A percentile compares a stretch with the other conserved stretches of the same genome.
Evolutionary conservation across 2,888 invertebrate genomes (phyloP).

Genomic region (Andrena minutula): DNA sequence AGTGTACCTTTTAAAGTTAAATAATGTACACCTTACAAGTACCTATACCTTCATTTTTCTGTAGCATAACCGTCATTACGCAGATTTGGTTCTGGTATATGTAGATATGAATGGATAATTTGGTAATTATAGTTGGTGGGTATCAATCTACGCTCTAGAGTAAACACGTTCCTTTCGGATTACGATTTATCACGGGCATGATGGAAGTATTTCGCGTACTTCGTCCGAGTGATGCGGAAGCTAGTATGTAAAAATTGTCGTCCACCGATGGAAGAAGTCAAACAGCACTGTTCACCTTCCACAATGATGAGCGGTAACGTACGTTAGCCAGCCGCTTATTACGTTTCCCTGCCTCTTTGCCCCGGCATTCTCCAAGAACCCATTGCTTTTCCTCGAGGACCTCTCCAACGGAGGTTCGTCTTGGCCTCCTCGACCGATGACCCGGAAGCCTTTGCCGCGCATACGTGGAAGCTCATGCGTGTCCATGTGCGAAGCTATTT

Average conservation of each 20-base stretch:
- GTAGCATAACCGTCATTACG: too few relatives aligned
- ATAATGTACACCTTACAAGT: too few relatives aligned
- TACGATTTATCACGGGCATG: neutral
- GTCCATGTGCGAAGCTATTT: conserved; percentile 59
- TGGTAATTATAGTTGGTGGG: neutral
- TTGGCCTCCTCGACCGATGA: conserved; percentile 64
- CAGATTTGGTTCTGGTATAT: too few relatives aligned
- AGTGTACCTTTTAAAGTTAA: too few relatives aligned
- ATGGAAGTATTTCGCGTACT: neutral
- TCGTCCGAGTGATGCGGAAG: conserved; percentile 61
- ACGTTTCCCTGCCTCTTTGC: conserved; percentile 55
- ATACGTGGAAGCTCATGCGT: conserved; percentile 54
- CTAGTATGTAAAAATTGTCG: conserved; percentile 50
- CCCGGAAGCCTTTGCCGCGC: conserved; percentile 65
- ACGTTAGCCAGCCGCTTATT: conserved; percentile 66
- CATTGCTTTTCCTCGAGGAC: conserved; percentile 56
- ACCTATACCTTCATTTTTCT: too few relatives aligned
- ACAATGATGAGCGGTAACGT: conserved; percentile 66
- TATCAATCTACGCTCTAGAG: neutral
- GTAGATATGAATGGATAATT: too few relatives aligned
- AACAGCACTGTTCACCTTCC: conserved; percentile 66
- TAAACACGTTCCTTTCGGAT: neutral
- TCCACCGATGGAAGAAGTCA: conserved; percentile 52
- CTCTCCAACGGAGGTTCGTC: conserved; percentile 48
- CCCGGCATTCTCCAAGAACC: conserved; percentile 40